phyloP scores from a whole-genome alignment of 1,140 invertebrate genomes.

The Archegozetes longisetosus region DNA sequence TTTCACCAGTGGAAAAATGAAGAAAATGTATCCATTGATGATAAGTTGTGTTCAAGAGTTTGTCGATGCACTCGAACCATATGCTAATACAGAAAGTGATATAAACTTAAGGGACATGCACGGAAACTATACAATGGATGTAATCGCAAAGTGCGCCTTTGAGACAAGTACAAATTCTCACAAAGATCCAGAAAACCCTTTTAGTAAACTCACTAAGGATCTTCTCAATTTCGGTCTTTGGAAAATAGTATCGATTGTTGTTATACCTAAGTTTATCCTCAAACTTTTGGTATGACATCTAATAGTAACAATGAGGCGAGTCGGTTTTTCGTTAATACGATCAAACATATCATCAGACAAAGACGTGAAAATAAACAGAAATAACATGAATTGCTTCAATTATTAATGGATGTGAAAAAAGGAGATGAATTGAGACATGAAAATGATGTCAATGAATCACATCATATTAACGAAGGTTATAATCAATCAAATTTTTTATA shows the following conservation, averaged over 20 bases:
- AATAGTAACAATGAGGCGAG: neutral
- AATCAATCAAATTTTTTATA: neutral
- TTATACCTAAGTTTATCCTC: neutral
- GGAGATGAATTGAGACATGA: neutral
- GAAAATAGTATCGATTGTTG: neutral
- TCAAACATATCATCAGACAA: neutral
- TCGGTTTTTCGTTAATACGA: neutral
- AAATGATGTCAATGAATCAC: neutral
- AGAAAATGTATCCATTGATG: no score
- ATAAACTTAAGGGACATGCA: neutral
- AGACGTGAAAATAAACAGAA: neutral
- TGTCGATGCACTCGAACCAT: neutral
- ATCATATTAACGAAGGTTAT: constrained; percentile 4
- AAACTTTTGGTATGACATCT: no score
- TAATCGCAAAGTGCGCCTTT: constrained; percentile 9
- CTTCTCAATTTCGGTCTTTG: neutral
- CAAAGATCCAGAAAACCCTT: neutral
- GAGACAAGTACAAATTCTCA: constrained; percentile 2
- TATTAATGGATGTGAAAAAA: constrained; percentile 6
- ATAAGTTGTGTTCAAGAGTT: no score
- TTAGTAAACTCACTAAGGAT: neutral
- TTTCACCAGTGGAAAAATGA: constrained; percentile 40
- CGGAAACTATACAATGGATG: no score
- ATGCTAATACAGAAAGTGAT: neutral
- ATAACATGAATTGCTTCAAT: constrained; percentile 12